Base-by-base conservation (phyloP, 2,113 vertebrate genomes). In the Ammospiza caudacuta region DNA sequence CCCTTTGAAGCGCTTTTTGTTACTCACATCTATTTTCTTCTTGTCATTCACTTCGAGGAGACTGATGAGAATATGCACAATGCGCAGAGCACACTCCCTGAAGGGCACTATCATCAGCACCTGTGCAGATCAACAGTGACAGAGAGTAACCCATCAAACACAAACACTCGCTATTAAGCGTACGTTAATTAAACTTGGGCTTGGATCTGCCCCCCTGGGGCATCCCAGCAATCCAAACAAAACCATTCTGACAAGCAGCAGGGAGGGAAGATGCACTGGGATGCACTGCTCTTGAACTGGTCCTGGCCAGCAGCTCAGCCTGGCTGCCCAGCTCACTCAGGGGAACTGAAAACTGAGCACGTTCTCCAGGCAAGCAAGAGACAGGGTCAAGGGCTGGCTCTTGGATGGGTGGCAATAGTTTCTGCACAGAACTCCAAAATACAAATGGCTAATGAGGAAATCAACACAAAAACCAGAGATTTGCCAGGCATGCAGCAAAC, bases 1-100 rank as follows among this genome's bases (percentile, higher is more conserved):
- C 9, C 98, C 98, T 67, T 99, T 99, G 94, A 99, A 99, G 61
- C 99, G 98, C 95, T 99, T 99, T 92, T 99, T 99, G 92, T 99
- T 99, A 97, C 98, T 99, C 39, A 99, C 98, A 43, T 99, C 98
- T 14, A 99, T 98, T 94, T 99, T 99, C 87, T 97, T 99, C 75
- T 97, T 97, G 43, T 97, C 98, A 54, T 98, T 98, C 4, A 94
- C 95, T 95, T 99, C 99, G 27, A 99, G 97, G 54, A 99, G 98
- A 74, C 96, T 98, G 96, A 99, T 98, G 86, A 99, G 96, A 17
- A 98, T 96, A 83, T 99, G 99, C 15, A 99, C 97, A 37, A 99
- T 97, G 27, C 97, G 96, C 88, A 99, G 94, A 6, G 98, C 99
- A 2, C 97, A 97, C 23, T 99, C 99, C 52, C 99, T 98, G 88